A percentile compares a stretch with the other conserved stretches of the same genome.
phyloP scores from a whole-genome alignment of 2,113 vertebrate species.

The Reinhardtius hippoglossoides region DNA sequence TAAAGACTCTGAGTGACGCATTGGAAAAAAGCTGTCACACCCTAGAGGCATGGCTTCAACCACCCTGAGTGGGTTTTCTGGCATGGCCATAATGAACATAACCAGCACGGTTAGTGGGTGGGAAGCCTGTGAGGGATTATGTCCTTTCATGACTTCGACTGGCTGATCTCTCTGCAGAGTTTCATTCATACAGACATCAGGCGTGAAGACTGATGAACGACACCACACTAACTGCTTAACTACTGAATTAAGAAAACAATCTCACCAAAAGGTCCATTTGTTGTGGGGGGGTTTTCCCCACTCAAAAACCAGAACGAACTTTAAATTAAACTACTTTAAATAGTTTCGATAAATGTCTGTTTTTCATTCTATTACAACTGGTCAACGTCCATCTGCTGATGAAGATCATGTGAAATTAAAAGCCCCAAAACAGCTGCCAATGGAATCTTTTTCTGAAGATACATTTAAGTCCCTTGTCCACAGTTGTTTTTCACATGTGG shows the following conservation, averaged over 20 bases:
- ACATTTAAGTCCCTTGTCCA: not conserved
- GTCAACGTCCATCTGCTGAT: not conserved
- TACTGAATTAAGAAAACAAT: no score
- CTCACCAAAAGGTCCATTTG: no score
- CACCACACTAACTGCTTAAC: not conserved
- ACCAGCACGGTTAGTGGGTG: not conserved
- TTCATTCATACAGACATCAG: not conserved
- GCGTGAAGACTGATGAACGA: not conserved
- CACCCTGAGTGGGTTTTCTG: constrained; percentile 1
- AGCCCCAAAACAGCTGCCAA: not conserved
- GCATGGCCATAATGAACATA: not conserved
- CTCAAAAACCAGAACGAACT: no score
- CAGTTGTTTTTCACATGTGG: not conserved
- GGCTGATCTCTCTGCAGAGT: not conserved
- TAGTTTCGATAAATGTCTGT: no score
- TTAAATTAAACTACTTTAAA: no score
- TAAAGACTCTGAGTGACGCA: constrained; percentile 25
- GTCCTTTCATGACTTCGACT: not conserved
- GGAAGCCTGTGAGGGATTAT: not conserved
- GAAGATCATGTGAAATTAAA: not conserved
- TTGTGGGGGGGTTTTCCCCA: no score
- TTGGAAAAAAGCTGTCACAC: constrained; percentile 42
- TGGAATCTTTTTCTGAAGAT: not conserved
- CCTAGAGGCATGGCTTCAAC: constrained; percentile 4
- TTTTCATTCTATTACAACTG: not conserved